phyloP scores from a whole-genome alignment of 2,888 invertebrate species.

The Cryptus viduatorius region DNA sequence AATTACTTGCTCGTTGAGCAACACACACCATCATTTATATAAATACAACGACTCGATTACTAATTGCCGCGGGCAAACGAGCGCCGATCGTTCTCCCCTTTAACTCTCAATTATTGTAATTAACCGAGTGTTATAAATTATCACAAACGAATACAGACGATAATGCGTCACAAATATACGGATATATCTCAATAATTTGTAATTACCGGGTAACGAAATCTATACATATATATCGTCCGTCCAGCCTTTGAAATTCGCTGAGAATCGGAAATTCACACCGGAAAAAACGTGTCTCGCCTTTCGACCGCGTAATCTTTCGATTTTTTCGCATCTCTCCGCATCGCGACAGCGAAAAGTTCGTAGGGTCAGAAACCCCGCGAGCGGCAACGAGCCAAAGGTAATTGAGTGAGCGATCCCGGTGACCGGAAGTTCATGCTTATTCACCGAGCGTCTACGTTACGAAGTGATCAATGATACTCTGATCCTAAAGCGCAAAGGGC shows the following conservation, averaged over 20 bases:
- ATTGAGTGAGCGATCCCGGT: constrained; percentile 64
- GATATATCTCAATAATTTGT: constrained; percentile 22
- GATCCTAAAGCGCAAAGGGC: constrained; percentile 78
- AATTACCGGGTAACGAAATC: constrained; percentile 37
- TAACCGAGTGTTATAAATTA: constrained; percentile 73
- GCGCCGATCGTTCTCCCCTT: background rate
- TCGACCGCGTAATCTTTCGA: background rate
- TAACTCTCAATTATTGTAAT: constrained; percentile 76
- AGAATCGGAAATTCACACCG: constrained; percentile 53
- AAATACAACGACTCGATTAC: constrained; percentile 40
- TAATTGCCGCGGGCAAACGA: constrained; percentile 48
- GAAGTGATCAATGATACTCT: constrained; percentile 14
- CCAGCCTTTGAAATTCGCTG: constrained; percentile 18
- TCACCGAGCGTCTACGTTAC: constrained; percentile 73
- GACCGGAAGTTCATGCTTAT: constrained; percentile 83
- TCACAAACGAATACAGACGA: constrained; percentile 35
- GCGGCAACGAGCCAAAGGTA: constrained; percentile 38
- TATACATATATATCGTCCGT: background rate
- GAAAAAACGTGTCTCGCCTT: constrained; percentile 21
- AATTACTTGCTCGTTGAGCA: constrained; percentile 71
- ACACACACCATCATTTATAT: constrained; percentile 10
- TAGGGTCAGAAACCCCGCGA: background rate
- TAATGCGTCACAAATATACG: background rate
- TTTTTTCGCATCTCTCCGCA: constrained; percentile 50
- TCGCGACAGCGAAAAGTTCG: background rate